Percentiles rank a stretch among this genome's conserved stretches.
Conservation (phyloP, 2,113 vertebrate species). For the Athene noctua region DNA sequence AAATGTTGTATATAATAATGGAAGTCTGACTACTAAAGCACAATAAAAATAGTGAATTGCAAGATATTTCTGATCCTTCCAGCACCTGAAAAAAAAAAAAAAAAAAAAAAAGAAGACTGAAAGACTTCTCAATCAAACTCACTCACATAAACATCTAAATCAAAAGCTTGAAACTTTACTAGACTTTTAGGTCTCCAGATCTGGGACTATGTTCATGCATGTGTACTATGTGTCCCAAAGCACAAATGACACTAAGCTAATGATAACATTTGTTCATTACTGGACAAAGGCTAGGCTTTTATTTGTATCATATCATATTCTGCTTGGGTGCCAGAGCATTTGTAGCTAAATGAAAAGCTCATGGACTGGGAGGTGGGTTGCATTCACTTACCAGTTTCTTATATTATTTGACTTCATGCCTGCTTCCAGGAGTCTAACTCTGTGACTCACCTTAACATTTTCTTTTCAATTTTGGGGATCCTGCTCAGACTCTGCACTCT, state of each 20-base stretch:
- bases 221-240: background rate
- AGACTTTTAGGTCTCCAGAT: background rate
- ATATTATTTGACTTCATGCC: background rate
- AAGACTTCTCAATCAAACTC: background rate
- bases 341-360: background rate
- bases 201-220: background rate
- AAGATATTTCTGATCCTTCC: background rate
- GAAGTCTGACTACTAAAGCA: background rate
- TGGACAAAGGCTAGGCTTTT: background rate
- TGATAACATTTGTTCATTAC: background rate
- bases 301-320: background rate
- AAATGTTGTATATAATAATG: background rate
- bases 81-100: background rate
- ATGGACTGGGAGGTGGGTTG: background rate
- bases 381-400: background rate
- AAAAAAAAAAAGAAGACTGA: background rate
- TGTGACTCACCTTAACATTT: background rate
- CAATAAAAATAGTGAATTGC: background rate
- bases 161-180: background rate
- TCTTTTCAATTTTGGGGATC: background rate
- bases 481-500: background rate
- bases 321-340: background rate
- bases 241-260: background rate
- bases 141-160: background rate
- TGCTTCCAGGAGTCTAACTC: background rate